These are phyloP conservation scores for Linnaemya vulpina DNA, from an alignment of 2,888 invertebrate genomes.

Conservation along the genomic window DNA sequence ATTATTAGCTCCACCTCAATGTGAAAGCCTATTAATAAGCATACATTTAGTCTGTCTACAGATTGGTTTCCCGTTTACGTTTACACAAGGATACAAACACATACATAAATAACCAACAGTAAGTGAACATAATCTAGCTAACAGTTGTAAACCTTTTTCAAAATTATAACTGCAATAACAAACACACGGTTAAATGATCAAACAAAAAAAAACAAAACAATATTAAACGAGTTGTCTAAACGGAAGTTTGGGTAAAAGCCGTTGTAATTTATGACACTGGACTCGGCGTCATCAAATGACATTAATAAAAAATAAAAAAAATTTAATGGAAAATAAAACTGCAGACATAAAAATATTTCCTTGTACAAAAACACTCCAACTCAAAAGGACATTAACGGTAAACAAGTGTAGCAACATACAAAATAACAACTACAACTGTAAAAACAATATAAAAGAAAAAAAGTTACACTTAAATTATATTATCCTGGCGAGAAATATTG, in stretches of 20 bases:
- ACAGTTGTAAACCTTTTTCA: neutral
- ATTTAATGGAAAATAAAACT: slow-evolving; percentile 3
- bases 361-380: neutral
- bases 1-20: slow-evolving; percentile 24
- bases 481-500: slow-evolving; percentile 75
- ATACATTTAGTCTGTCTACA: slow-evolving; percentile 44
- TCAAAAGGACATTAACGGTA: slow-evolving; percentile 51
- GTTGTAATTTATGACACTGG: slow-evolving; percentile 64
- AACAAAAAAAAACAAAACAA: slow-evolving; percentile 2
- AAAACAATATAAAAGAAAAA: slow-evolving; percentile 73
- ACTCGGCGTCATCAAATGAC: slow-evolving; percentile 61
- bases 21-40: neutral
- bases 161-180: neutral
- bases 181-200: slow-evolving; percentile 40
- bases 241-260: slow-evolving; percentile 69
- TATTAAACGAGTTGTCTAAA: slow-evolving; percentile 24
- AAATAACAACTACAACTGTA: slow-evolving; percentile 56
- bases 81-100: slow-evolving; percentile 22
- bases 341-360: neutral
- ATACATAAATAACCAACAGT: slow-evolving; percentile 1
- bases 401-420: slow-evolving; percentile 69
- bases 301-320: slow-evolving; percentile 17
- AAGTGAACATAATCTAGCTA: too few relatives aligned
- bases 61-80: slow-evolving; percentile 52
- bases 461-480: slow-evolving; percentile 81